A percentile compares a stretch with the other conserved stretches of the same genome.
These are phyloP conservation scores for Volucella inflata DNA, from an alignment of 2,888 invertebrate species.

Conservation along the genomic window DNA sequence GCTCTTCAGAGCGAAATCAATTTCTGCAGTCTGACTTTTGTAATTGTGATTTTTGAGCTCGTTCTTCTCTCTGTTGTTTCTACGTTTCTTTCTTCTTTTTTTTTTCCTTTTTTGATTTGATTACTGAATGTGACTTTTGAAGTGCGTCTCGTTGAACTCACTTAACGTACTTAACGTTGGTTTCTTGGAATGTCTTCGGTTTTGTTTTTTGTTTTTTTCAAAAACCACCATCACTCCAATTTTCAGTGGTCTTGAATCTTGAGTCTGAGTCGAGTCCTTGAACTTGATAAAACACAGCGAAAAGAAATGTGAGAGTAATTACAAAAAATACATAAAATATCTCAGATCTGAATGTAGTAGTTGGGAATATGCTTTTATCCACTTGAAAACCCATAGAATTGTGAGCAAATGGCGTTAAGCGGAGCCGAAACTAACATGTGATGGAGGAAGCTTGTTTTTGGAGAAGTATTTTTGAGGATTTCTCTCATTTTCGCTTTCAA, in stretches of 20 bases:
- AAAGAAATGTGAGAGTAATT: conserved; percentile 41
- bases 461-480: not conserved
- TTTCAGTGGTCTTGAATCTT: conserved; percentile 5
- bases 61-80: conserved; percentile 33
- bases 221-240: conserved; percentile 22
- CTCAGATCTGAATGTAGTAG: conserved; percentile 25
- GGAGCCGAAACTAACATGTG: conserved; percentile 4
- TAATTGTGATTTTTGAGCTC: conserved; percentile 20
- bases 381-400: conserved; percentile 34
- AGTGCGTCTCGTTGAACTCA: conserved; percentile 60
- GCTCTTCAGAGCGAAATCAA: conserved; percentile 56
- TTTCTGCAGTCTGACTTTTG: conserved; percentile 41
- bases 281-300: conserved; percentile 52
- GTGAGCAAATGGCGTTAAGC: conserved; percentile 23
- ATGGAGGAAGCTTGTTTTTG: not conserved
- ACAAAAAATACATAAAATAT: conserved; percentile 29
- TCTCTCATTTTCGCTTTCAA: not conserved
- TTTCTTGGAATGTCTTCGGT: conserved; percentile 58
- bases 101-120: conserved; percentile 19
- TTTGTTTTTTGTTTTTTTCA: not conserved
- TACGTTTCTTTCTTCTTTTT: conserved; percentile 20
- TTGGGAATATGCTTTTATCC: conserved; percentile 48
- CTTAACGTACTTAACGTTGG: conserved; percentile 42
- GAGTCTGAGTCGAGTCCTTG: conserved; percentile 54
- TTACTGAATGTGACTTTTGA: conserved; percentile 9